These are phyloP conservation scores for Papilio dardanus DNA, from an alignment of 1,140 invertebrate species.

Conservation along the genomic window DNA sequence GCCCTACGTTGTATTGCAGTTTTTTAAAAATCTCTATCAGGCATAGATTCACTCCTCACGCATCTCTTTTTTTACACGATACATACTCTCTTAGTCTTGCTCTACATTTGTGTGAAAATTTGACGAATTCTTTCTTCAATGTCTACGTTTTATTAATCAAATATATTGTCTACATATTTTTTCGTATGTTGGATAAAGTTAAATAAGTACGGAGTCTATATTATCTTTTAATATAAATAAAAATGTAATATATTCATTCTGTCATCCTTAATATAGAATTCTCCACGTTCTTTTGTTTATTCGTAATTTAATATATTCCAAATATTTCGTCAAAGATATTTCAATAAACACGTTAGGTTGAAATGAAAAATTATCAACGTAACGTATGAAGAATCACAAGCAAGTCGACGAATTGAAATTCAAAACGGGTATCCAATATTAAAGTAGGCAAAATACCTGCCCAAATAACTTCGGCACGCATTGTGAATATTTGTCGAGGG, in stretches of 20 bases:
- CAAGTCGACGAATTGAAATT: constrained; percentile 56
- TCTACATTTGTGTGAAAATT: no score
- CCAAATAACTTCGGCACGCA: constrained; percentile 53
- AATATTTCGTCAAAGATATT: constrained; percentile 10
- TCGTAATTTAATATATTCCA: constrained; percentile 26
- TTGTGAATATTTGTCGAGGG: constrained; percentile 48
- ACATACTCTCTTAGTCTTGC: no score
- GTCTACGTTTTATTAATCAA: no score
- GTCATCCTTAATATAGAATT: neutral
- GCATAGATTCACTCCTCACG: no score
- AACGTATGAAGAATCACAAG: constrained; percentile 43
- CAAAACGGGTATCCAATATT: constrained; percentile 55
- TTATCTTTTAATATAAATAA: no score
- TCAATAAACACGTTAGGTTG: constrained; percentile 32
- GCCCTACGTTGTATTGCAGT: no score
- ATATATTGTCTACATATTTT: no score
- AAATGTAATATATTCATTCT: neutral
- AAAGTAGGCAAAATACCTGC: constrained; percentile 57
- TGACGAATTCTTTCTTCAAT: no score
- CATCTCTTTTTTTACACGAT: no score
- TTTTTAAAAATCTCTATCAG: no score
- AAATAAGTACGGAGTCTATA: no score
- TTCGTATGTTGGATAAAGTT: no score
- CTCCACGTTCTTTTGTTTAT: neutral
- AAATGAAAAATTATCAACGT: constrained; percentile 32